Conservation (phyloP, 2,113 vertebrate genomes). For the Upupa epops region DNA sequence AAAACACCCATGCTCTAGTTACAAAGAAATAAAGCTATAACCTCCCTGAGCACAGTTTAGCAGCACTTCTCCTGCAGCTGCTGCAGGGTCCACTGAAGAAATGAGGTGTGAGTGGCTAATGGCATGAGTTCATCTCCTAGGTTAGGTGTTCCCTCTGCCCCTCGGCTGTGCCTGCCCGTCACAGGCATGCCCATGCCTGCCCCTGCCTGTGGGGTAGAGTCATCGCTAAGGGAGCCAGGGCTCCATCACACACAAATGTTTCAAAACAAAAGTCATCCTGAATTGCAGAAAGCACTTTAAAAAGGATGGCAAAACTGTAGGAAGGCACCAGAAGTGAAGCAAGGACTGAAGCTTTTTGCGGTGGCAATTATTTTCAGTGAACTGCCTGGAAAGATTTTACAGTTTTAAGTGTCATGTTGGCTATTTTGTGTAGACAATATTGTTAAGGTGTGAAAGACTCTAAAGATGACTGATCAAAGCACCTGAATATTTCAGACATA, state of each 20-base stretch:
- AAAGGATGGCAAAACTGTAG: not conserved
- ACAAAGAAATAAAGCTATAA: not conserved
- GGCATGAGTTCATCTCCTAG: not conserved
- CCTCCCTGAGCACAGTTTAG: not conserved
- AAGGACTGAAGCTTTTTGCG: not conserved
- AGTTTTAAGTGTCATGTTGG: not conserved
- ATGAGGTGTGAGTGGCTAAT: not conserved
- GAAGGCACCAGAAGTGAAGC: not conserved
- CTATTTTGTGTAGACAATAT: not conserved
- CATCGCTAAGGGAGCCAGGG: not conserved
- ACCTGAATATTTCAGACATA: constrained; percentile 33
- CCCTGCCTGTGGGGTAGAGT: not conserved
- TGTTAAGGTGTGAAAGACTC: not conserved
- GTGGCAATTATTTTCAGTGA: not conserved
- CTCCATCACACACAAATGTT: not conserved
- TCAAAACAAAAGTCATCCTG: rapidly evolving
- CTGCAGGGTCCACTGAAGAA: not conserved
- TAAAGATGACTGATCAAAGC: not conserved
- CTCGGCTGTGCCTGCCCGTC: rapidly evolving
- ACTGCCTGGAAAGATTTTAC: not conserved
- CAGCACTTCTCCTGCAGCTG: not conserved
- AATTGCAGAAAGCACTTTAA: not conserved
- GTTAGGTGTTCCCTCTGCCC: not conserved
- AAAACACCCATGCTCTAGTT: not conserved
- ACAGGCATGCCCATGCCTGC: not conserved